These are phyloP conservation scores for Agrypnia vestita DNA, from an alignment of 1,140 invertebrate species.

Conservation along the genomic window DNA sequence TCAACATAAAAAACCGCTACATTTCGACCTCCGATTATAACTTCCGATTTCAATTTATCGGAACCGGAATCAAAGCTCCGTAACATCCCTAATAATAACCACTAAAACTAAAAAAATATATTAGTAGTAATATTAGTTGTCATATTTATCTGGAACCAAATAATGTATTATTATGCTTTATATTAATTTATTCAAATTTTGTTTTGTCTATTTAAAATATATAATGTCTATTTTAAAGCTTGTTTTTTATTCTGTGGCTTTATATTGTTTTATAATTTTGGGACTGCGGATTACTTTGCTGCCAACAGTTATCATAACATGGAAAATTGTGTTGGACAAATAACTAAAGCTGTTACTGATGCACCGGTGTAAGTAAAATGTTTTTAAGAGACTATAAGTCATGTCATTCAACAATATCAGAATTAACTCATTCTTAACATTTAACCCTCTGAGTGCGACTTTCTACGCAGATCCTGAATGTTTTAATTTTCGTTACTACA, in stretches of 20 bases:
- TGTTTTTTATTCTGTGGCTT: slow-evolving; percentile 65
- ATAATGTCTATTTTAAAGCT: slow-evolving; percentile 46
- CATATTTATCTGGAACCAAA: too few species aligned
- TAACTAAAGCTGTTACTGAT: slow-evolving; percentile 75
- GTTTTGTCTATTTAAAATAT: slow-evolving; percentile 10
- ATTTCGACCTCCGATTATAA: too few species aligned
- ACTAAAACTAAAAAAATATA: too few species aligned
- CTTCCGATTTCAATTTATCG: too few species aligned
- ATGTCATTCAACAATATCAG: slow-evolving; percentile 4
- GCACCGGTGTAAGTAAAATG: slow-evolving; percentile 76
- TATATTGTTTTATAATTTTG: slow-evolving; percentile 61
- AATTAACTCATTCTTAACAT: background rate
- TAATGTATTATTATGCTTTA: too few species aligned
- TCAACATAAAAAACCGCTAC: too few species aligned
- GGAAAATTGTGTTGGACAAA: slow-evolving; percentile 74
- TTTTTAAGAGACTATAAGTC: slow-evolving; percentile 18
- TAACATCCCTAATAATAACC: too few species aligned
- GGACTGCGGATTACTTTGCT: slow-evolving; percentile 55
- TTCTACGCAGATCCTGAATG: too few species aligned
- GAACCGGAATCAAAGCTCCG: too few species aligned
- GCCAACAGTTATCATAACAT: slow-evolving; percentile 75
- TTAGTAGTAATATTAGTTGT: too few species aligned
- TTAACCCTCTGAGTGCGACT: too few species aligned
- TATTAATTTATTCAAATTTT: background rate
- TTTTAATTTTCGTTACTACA: too few species aligned